Evolutionary conservation across 2,113 vertebrate species (phyloP).

Genomic region (Bubalus kerabau): DNA sequence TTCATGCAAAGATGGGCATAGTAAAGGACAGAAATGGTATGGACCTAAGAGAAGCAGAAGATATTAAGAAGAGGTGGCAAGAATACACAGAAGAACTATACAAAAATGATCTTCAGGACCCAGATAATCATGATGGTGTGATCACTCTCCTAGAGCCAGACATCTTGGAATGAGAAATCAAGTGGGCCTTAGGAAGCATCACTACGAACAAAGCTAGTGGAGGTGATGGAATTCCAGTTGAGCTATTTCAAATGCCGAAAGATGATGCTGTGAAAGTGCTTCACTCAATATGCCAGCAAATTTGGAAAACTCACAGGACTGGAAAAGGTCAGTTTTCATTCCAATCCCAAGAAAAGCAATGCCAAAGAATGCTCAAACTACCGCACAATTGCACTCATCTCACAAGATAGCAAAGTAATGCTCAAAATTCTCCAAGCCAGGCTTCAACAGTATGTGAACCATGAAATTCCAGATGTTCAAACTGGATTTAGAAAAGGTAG

Average conservation of each 20-base stretch:
- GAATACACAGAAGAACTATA: background rate
- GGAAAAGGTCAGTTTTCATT: background rate
- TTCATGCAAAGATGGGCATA: background rate
- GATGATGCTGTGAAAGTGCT: background rate
- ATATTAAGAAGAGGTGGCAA: background rate
- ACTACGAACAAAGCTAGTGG: background rate
- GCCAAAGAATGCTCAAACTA: background rate
- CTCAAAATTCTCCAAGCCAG: background rate
- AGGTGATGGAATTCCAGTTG: background rate
- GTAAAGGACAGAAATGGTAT: background rate
- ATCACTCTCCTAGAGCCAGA: background rate
- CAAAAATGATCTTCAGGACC: background rate
- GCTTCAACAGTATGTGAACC: background rate
- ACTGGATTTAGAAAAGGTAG: background rate
- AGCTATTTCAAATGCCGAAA: background rate
- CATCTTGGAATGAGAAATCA: background rate
- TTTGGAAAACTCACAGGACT: background rate
- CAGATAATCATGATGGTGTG: background rate
- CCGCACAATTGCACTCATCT: background rate
- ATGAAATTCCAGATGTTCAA: background rate
- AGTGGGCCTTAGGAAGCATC: background rate
- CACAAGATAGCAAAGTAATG: background rate
- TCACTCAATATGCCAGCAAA: background rate
- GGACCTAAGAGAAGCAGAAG: background rate
- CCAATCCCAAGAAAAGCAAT: background rate